Evolutionary conservation across 2,888 invertebrate genomes (phyloP).

Genomic region (Ommatoiulus sabulosus): DNA sequence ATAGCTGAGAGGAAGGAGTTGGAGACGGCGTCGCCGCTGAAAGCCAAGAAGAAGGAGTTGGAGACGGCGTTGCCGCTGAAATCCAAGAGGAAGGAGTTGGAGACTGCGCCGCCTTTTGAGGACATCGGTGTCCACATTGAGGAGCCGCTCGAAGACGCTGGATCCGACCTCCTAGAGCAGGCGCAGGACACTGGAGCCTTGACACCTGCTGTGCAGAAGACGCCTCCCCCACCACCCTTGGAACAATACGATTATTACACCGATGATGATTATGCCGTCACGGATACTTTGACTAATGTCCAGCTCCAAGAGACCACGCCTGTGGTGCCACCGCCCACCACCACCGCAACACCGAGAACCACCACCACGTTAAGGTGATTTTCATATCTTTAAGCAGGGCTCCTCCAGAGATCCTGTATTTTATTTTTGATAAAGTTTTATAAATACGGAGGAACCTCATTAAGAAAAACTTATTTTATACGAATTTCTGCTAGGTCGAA

Average conservation of each 20-base stretch:
- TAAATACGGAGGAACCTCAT: no score
- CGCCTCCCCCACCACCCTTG: neutral
- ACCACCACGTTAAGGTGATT: neutral
- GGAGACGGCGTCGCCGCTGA: constrained; percentile 33
- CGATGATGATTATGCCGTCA: neutral
- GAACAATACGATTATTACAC: constrained; percentile 21
- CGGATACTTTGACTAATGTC: neutral
- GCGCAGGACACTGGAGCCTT: neutral
- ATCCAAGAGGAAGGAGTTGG: neutral
- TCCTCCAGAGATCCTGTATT: no score
- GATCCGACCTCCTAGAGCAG: neutral
- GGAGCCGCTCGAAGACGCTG: constrained; percentile 11
- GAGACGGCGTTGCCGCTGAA: neutral
- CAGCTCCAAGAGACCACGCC: neutral
- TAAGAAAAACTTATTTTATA: no score
- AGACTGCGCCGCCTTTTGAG: constrained; percentile 49
- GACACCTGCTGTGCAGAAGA: neutral
- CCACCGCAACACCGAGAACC: constrained; percentile 35
- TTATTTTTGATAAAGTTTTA: no score
- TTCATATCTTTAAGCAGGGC: no score
- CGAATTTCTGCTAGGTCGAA: no score
- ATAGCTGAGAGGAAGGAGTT: no score
- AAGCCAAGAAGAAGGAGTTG: no score
- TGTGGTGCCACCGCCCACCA: constrained; percentile 52
- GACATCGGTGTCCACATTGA: constrained; percentile 54